phyloP scores from a whole-genome alignment of 2,888 invertebrate species.

The Noctuana brunneofusca region DNA sequence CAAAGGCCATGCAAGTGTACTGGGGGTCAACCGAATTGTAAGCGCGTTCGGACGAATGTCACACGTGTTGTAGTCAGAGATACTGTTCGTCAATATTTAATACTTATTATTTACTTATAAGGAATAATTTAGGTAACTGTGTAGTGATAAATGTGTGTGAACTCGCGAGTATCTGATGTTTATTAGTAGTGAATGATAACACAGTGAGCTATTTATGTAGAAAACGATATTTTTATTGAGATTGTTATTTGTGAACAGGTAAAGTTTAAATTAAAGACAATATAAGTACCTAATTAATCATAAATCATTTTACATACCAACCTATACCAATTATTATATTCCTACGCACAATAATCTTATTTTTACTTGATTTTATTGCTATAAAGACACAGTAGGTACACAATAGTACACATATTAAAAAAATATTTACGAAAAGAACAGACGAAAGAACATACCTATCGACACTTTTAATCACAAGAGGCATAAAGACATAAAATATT shows the following conservation, averaged over 20 bases:
- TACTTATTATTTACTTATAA: conserved; percentile 8
- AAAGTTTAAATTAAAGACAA: background rate
- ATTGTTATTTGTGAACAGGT: background rate
- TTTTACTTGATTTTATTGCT: no score
- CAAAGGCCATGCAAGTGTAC: conserved; percentile 17
- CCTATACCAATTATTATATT: no score
- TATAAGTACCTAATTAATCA: no score
- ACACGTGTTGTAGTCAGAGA: conserved; percentile 16
- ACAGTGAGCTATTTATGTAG: background rate
- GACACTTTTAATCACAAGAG: no score
- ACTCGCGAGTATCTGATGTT: conserved; percentile 10
- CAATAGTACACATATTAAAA: no score
- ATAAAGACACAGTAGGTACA: no score
- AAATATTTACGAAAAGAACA: no score
- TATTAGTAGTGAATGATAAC: background rate
- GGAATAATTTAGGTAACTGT: conserved; percentile 21
- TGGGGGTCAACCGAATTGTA: conserved; percentile 34
- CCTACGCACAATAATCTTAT: no score
- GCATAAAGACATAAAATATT: no score
- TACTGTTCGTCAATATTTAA: conserved; percentile 23
- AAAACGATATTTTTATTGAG: background rate
- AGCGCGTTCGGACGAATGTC: conserved; percentile 11
- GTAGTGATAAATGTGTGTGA: conserved; percentile 24
- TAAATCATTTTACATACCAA: no score
- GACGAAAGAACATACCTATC: no score